These are phyloP conservation scores for Oryctolagus cuniculus DNA, from an alignment of 2,113 vertebrate genomes.

Conservation along the genomic window mOryCun1.1 NC_091453.1:131258501-131259000, in stretches of 20 bases:
- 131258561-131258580: slow-evolving; percentile 49
- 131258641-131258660: background rate
- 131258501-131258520: background rate
- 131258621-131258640: background rate
- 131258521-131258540: background rate
- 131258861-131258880: background rate
- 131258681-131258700: background rate
- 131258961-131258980: background rate
- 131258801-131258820: background rate
- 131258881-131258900: background rate
- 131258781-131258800: slow-evolving; percentile 8
- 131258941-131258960: background rate
- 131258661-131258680: too few relatives aligned
- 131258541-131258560: slow-evolving; percentile 40
- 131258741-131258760: background rate
- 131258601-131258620: background rate
- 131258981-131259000: too few relatives aligned
- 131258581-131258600: background rate
- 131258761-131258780: background rate
- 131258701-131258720: background rate
- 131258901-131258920: slow-evolving; percentile 6
- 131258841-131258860: too few relatives aligned
- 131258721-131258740: background rate
- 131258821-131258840: too few relatives aligned
- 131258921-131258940: background rate